Evolutionary conservation across 1,140 invertebrate species (phyloP), one percentile per base, ranked within the genome.

Genomic region (Drosophila parabipectinata): DNA sequence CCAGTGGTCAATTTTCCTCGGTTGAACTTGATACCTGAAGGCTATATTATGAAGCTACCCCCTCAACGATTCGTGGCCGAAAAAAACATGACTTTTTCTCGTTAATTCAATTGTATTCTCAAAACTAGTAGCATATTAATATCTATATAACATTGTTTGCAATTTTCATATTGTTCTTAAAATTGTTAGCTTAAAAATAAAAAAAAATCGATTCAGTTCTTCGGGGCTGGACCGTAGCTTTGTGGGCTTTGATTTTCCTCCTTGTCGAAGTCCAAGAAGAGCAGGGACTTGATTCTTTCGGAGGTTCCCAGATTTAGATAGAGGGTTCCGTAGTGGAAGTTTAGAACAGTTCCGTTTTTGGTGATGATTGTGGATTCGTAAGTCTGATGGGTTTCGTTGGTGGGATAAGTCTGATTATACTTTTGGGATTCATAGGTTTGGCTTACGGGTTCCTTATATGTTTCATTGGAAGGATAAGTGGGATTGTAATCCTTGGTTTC

Each of bases 181-280:
- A 18, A 18, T 18, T 18, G 26, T 7, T 28, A 28, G 6, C 26
- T 28, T 28, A 28, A 21, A 21, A 21, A 7, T 28, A 28, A 28
- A 5, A 28, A 4, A 28, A 28, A 44, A 18, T 5, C 1, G n/a
- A 44, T 44, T 44, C 41, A 44, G 41, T 44, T 44, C 41, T 44
- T 44, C 1, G 41, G 41, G 5, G 14, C 41, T 6, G 41, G 41
- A 3, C 41, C 8, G 41, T 18, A 14, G 41, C 14, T 15, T 14
- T 37, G 10, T 12, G 34, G 10, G 10, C 4, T 12, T 10, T 28
- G 26, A 28, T 12, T 12, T n/a, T 37, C 34, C 12, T 44, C 41
- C n/a, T 44, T 18, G n/a, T 44, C 7, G 15, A 44, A 44, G 41
- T 44, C 41, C 41, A 44, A 14, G 41, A 44, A 18, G n/a, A 44